Evolutionary conservation across 2,888 invertebrate species (phyloP).

Genomic region (Nemurella pictetii): DNA sequence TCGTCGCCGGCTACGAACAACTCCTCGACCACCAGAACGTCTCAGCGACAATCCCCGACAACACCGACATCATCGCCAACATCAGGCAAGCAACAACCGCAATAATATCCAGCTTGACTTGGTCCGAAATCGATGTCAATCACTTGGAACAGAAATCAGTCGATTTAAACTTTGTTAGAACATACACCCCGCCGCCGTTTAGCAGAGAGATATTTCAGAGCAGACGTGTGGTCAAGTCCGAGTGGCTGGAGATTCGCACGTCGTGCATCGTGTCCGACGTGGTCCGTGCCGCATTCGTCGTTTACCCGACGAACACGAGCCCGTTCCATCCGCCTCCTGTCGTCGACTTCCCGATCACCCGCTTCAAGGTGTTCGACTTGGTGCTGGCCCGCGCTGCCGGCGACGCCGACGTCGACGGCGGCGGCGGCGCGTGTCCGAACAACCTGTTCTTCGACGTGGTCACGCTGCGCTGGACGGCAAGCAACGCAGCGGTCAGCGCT

Average conservation of each 20-base stretch:
- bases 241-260: neutral
- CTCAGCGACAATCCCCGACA: no score
- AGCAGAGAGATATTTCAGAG: no score
- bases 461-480: neutral
- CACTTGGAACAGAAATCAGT: no score
- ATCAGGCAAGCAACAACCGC: no score
- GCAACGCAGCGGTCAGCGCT: neutral
- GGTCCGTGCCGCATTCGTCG: neutral
- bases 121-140: no score
- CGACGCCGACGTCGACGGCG: neutral
- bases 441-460: neutral
- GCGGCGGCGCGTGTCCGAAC: neutral
- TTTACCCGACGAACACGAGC: neutral
- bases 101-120: no score
- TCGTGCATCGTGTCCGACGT: neutral
- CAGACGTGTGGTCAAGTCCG: neutral
- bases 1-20: no score
- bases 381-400: neutral
- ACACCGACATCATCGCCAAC: no score
- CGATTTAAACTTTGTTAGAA: no score
- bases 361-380: neutral
- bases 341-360: neutral
- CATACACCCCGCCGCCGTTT: no score
- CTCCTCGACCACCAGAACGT: no score
- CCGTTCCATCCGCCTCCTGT: neutral